Conservation (phyloP, 2,797 vertebrate species). For the Neopelma chrysocephalum region DNA sequence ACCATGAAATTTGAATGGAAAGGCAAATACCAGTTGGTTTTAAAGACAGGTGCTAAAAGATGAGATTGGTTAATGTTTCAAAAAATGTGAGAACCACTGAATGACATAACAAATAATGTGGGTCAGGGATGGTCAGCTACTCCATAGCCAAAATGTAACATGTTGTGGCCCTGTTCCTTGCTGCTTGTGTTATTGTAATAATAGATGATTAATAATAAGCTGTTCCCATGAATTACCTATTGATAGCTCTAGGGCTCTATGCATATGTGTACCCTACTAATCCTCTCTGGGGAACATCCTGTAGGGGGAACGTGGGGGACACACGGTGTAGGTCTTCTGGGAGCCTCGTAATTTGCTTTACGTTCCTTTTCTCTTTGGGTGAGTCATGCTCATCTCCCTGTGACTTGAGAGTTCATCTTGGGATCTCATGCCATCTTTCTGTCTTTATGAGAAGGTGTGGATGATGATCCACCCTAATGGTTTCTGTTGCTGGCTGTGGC, state of each 20-base stretch:
- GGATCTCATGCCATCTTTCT: constrained; percentile 63
- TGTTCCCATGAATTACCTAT: not conserved
- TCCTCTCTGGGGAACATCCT: not conserved
- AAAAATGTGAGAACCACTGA: not conserved
- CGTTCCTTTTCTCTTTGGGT: not conserved
- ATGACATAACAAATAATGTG: not conserved
- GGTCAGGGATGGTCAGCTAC: not conserved
- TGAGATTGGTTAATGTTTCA: rapidly evolving
- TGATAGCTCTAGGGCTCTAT: not conserved
- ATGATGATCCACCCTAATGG: constrained; percentile 79
- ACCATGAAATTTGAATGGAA: not conserved
- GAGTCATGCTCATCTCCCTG: constrained; percentile 59
- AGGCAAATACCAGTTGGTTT: not conserved
- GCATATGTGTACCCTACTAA: not conserved
- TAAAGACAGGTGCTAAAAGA: not conserved
- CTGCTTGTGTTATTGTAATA: not conserved
- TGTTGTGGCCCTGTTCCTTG: not conserved
- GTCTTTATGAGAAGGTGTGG: constrained; percentile 79
- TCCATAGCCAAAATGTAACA: not conserved
- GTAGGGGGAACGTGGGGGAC: not conserved
- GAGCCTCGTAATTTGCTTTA: not conserved
- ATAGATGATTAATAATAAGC: not conserved
- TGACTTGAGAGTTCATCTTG: constrained; percentile 66
- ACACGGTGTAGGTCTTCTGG: not conserved
- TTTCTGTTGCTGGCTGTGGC: constrained; percentile 82